Evolutionary conservation across 2,113 vertebrate genomes (phyloP).

Genomic region (Tachysurus fulvidraco): DNA sequence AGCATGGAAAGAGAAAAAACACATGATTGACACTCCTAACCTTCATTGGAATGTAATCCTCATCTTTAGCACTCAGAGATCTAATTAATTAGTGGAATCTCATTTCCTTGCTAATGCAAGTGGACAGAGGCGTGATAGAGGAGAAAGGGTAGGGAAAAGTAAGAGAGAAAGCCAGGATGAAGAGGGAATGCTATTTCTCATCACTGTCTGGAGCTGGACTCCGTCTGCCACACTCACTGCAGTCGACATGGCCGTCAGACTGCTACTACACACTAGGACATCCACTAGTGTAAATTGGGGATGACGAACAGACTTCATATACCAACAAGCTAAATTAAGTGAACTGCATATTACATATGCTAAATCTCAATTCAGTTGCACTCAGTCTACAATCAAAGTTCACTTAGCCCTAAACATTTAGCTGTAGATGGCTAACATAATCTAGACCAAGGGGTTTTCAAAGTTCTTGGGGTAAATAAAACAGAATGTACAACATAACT

Average conservation of each 20-base stretch:
- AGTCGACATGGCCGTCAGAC: conserved; percentile 33
- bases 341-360: background rate
- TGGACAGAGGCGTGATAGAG: conserved; percentile 72
- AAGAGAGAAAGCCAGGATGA: conserved; percentile 19
- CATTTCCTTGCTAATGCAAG: conserved; percentile 79
- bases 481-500: background rate
- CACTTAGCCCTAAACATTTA: background rate
- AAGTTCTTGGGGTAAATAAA: background rate
- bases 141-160: conserved; percentile 43
- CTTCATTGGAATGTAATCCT: conserved; percentile 76
- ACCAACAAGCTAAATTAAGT: background rate
- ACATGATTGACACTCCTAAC: conserved; percentile 73
- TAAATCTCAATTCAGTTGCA: background rate
- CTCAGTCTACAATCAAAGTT: background rate
- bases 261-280: background rate
- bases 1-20: conserved; percentile 51
- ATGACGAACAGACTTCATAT: background rate
- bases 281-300: background rate
- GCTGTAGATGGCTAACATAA: background rate
- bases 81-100: conserved; percentile 82
- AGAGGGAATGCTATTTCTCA: conserved; percentile 56
- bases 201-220: conserved; percentile 62
- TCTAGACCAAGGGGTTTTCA: background rate
- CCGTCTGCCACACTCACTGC: conserved; percentile 63
- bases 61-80: conserved; percentile 77